Percentiles rank a stretch among this genome's conserved stretches.
These are phyloP conservation scores for Salvelinus namaycush DNA, from an alignment of 2,113 vertebrate genomes.

Conservation along the genomic window DNA sequence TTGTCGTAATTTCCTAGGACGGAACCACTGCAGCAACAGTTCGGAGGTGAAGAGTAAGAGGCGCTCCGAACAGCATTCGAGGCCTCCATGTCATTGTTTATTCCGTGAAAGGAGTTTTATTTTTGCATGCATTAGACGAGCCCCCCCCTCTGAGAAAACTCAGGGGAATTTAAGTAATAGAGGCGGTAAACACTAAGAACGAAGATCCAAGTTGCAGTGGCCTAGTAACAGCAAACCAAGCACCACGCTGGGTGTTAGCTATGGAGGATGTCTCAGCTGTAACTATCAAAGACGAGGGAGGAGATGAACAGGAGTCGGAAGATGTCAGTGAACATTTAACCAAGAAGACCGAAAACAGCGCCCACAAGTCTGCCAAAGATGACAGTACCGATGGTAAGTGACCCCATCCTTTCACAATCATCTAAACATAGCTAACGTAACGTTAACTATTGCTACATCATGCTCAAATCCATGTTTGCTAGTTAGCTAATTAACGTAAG, in stretches of 20 bases:
- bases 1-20: too few relatives aligned
- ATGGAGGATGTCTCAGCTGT: constrained; percentile 9
- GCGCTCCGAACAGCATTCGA: too few relatives aligned
- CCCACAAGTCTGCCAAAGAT: not conserved
- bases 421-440: not conserved
- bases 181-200: not conserved
- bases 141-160: too few relatives aligned
- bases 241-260: not conserved
- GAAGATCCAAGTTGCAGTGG: not conserved
- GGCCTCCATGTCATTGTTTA: too few relatives aligned
- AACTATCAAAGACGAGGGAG: constrained; percentile 40
- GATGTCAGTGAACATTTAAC: constrained; percentile 17
- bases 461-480: not conserved
- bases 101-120: too few relatives aligned
- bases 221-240: not conserved
- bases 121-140: too few relatives aligned
- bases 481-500: not conserved
- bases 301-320: constrained; percentile 41
- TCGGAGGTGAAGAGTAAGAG: too few relatives aligned
- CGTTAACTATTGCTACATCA: not conserved
- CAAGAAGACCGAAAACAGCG: constrained; percentile 15
- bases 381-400: constrained; percentile 33
- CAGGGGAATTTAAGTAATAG: not conserved
- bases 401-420: not conserved
- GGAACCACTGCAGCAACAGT: too few relatives aligned